phyloP scores from a whole-genome alignment of 2,888 invertebrate genomes.

The Choristoneura rosaceana region DNA sequence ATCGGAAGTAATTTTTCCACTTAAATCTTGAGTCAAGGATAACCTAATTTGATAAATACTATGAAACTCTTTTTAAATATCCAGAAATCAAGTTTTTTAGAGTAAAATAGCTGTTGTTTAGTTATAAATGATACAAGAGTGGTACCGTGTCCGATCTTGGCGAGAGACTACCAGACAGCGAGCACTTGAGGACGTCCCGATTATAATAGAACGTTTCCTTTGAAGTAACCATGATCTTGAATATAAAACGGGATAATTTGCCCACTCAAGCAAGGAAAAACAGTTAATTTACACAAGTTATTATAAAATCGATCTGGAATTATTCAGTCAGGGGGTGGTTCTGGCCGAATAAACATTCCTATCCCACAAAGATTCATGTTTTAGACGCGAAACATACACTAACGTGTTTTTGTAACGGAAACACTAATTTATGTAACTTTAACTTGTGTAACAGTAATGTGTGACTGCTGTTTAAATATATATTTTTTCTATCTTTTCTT shows the following conservation, averaged over 20 bases:
- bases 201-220: slow-evolving; percentile 31
- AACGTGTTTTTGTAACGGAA: too few relatives aligned
- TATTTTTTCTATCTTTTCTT: too few relatives aligned
- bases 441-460: too few relatives aligned
- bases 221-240: slow-evolving; percentile 20
- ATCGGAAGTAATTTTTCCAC: neutral
- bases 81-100: neutral
- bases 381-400: too few relatives aligned
- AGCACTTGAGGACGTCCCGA: slow-evolving; percentile 27
- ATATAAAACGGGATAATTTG: slow-evolving; percentile 18
- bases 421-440: too few relatives aligned
- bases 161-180: slow-evolving; percentile 24
- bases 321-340: too few relatives aligned
- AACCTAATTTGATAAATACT: neutral
- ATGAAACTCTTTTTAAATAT: neutral
- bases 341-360: too few relatives aligned
- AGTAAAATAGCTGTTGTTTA: neutral
- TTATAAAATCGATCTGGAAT: neutral
- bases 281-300: too few relatives aligned
- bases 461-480: too few relatives aligned
- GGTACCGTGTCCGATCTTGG: neutral
- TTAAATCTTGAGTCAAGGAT: neutral
- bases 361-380: too few relatives aligned
- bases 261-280: neutral
- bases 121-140: neutral